Evolutionary conservation across 2,113 vertebrate species (phyloP).

Genomic region (Pelecanoides urinatrix): DNA sequence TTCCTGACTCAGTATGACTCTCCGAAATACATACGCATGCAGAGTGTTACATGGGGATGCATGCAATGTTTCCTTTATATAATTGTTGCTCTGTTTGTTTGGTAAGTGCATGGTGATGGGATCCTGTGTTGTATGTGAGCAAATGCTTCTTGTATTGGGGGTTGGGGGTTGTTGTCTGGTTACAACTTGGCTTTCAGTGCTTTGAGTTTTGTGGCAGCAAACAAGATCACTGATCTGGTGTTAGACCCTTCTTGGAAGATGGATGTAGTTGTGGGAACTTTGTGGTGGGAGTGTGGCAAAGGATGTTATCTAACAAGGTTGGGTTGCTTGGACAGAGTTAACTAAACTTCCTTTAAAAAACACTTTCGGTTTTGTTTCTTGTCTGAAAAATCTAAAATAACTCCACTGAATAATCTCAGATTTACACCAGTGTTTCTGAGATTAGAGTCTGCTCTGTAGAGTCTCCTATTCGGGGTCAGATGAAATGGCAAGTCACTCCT

Average conservation of each 20-base stretch:
- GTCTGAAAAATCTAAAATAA: neutral
- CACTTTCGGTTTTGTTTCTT: neutral
- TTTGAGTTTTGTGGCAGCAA: neutral
- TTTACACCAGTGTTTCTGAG: conserved; percentile 1
- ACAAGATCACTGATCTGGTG: neutral
- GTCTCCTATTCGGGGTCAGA: neutral
- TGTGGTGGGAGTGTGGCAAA: neutral
- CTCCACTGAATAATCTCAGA: neutral
- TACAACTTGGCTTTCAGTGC: neutral
- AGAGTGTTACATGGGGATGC: conserved; percentile 53
- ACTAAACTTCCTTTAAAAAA: neutral
- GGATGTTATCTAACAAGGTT: neutral
- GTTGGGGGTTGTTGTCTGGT: neutral
- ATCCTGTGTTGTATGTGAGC: neutral
- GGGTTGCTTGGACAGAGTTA: neutral
- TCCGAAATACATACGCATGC: conserved; percentile 66
- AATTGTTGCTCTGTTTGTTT: conserved; percentile 51
- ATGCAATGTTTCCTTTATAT: conserved; percentile 64
- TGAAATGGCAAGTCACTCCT: neutral
- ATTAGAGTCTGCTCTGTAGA: neutral
- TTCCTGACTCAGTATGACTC: conserved; percentile 61
- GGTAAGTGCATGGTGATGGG: conserved; percentile 61
- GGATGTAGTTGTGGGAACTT: neutral
- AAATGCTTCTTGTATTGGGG: neutral
- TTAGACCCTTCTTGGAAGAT: neutral